Evolutionary conservation across 2,888 invertebrate genomes (phyloP), one percentile per base, ranked within the genome.

Genomic region (Watsonalla binaria): DNA sequence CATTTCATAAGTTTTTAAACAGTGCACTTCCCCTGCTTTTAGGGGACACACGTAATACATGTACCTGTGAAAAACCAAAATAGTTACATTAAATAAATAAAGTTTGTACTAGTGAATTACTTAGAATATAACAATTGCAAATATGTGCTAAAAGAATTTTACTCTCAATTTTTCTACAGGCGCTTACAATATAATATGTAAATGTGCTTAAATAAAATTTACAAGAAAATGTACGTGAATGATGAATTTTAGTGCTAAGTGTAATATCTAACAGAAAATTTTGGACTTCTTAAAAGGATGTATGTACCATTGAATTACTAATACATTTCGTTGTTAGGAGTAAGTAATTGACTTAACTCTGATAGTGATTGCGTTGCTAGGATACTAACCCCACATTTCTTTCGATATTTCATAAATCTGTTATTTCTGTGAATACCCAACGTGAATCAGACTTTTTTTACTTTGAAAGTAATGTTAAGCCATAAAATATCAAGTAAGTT

Each of bases 301-400:
- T 37, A 37, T 7, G 37, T 37, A 37, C 37, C 37, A 24, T 24
- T 37, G 8, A 8, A 6, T 37, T 37, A 7, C 37, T 7, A 46
- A 5, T 13, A 46, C 14, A 24, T 13, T 15, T 13, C 24, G 46
- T 9, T 45, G 24, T 51, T 6, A 47, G n/a, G 11, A 13, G 33
- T 9, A 47, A 37, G 35, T 37, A 37, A 49, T 57, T 54, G 61
- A 62, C 55, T 49, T 55, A 55, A 54, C 58, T 33, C 46, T 56
- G 54, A 48, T 62, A 56, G 64, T 74, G 84, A 85, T 84, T 82
- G 74, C 66, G 86, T 88, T 86, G 86, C 88, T 82, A 80, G 70
- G 88, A 62, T 63, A 87, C 86, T 46, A 45, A 11, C 11, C 42
- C 11, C 11, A 42, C 11, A 42, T 42, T 42, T 42, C 1, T 11